Conservation (phyloP, 2,797 vertebrate genomes). For the Florisuga fusca region DNA sequence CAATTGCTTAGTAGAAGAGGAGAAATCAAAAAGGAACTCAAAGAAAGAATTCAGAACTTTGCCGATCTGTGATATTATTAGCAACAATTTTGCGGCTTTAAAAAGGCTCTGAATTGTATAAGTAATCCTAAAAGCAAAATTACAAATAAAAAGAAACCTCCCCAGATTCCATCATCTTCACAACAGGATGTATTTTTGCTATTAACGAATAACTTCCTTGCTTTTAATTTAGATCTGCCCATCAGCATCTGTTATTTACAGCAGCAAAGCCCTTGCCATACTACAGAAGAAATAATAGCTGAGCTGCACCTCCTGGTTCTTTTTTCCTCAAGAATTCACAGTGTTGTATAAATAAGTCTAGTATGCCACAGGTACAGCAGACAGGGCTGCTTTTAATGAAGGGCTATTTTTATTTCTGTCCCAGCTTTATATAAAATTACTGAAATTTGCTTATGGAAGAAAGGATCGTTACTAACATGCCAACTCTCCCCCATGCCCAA, state of each 20-base stretch:
- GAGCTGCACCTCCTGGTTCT: background rate
- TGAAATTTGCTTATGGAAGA: constrained; percentile 9
- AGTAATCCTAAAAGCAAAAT: constrained; percentile 12
- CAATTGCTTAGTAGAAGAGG: background rate
- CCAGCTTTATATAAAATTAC: background rate
- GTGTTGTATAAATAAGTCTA: constrained; percentile 30
- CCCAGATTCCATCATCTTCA: background rate
- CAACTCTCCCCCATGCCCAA: background rate
- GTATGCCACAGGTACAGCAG: background rate
- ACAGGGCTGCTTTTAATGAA: constrained; percentile 25
- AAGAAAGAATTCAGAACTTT: background rate
- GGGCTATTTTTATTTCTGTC: constrained; percentile 38
- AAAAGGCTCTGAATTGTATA: background rate
- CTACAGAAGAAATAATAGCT: constrained; percentile 37
- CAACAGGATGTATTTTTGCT: constrained; percentile 28
- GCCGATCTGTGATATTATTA: background rate
- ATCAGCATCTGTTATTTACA: constrained; percentile 56
- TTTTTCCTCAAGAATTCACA: constrained; percentile 15
- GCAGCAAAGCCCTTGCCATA: constrained; percentile 11
- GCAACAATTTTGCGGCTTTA: background rate
- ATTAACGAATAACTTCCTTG: constrained; percentile 54
- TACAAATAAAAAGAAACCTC: background rate
- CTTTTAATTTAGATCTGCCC: constrained; percentile 52
- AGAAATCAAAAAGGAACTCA: background rate
- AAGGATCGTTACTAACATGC: constrained; percentile 9